Conservation (phyloP, 2,113 vertebrate species). For the Columbina picui region DNA sequence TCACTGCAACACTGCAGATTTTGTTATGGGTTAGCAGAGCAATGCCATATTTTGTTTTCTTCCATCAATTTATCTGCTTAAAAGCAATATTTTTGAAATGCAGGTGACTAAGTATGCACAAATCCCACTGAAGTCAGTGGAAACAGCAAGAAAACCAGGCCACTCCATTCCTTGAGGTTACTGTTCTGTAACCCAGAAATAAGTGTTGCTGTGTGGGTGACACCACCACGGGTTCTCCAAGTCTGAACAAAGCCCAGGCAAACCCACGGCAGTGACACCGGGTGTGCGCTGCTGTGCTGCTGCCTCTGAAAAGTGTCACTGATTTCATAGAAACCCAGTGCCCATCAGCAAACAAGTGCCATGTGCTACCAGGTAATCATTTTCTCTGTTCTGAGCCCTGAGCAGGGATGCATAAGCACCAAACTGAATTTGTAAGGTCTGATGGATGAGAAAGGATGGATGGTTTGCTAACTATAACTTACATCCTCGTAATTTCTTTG, state of each 20-base stretch:
- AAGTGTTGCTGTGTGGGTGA: background rate
- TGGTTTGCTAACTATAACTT: background rate
- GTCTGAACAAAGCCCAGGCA: background rate
- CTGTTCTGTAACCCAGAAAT: background rate
- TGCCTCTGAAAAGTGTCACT: background rate
- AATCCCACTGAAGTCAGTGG: background rate
- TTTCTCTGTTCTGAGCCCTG: background rate
- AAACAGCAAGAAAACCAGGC: background rate
- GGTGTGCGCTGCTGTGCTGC: background rate
- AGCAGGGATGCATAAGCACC: background rate
- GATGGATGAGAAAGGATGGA: background rate
- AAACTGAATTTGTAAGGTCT: background rate
- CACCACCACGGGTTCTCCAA: background rate
- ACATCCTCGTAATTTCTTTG: background rate
- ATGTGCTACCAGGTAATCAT: background rate
- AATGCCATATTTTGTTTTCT: background rate
- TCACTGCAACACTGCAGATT: background rate
- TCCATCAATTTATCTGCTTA: background rate
- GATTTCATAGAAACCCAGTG: background rate
- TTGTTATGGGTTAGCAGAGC: background rate
- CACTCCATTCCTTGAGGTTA: background rate
- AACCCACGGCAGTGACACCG: background rate
- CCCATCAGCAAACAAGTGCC: background rate
- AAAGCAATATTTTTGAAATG: background rate
- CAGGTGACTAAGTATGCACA: background rate